phyloP scores from a whole-genome alignment of 2,113 vertebrate genomes.

The Rhegmatorhina hoffmannsi region DNA sequence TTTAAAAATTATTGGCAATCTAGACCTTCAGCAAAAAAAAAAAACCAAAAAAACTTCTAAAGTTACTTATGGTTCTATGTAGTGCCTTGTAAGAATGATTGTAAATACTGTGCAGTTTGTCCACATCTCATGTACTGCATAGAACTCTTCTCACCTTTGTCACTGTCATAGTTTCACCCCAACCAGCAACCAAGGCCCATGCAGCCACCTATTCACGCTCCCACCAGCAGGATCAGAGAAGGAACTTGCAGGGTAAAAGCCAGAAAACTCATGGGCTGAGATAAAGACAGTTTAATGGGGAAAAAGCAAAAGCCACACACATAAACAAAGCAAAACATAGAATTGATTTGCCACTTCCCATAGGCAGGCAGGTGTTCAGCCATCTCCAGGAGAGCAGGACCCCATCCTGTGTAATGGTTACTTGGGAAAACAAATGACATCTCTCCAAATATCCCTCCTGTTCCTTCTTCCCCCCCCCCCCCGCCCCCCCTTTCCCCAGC shows the following conservation, averaged over 20 bases:
- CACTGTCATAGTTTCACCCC: neutral
- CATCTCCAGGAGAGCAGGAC: neutral
- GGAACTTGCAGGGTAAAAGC: neutral
- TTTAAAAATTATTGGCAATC: neutral
- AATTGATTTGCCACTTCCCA: neutral
- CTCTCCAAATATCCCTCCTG: neutral
- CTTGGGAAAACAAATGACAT: neutral
- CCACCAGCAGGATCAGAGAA: neutral
- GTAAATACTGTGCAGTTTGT: neutral
- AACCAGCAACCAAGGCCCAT: neutral
- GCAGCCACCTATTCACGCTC: neutral
- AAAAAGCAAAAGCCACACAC: neutral
- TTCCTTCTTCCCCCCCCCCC: neutral
- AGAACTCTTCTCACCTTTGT: neutral
- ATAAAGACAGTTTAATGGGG: neutral
- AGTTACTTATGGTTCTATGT: neutral
- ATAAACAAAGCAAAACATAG: neutral
- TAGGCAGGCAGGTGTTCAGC: neutral
- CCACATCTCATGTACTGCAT: accelerated
- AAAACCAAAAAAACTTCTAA: neutral
- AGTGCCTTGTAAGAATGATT: neutral
- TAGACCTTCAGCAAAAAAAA: neutral
- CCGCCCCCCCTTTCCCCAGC: too few relatives aligned
- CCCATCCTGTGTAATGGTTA: neutral
- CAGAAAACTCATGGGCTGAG: neutral